Evolutionary conservation across 2,888 invertebrate genomes (phyloP), one percentile per base, ranked within the genome.

Genomic region (Brachyptera risi): DNA sequence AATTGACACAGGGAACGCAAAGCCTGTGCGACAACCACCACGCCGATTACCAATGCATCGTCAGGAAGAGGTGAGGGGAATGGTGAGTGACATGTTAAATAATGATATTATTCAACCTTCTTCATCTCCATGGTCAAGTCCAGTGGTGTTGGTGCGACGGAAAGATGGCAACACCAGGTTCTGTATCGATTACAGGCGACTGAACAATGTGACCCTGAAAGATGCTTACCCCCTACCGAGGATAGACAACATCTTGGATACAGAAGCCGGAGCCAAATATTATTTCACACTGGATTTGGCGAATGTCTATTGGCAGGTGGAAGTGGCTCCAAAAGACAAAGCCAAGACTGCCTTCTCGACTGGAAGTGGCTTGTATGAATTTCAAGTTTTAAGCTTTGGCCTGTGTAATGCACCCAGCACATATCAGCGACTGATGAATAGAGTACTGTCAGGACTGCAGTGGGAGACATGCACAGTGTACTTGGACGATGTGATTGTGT

Each of bases 201-300:
- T 56, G 7, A 56, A 56, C 19, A 15, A 23, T 21, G 19, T 56
- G 9, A 40, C 40, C 7, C 5, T 5, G 2, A 56, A 38, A 21
- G 40, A 40, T 38, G 57, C 40, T 2, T 56, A 40, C 19, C 37
- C 38, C 24, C 44, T 56, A 3, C 57, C 57, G 1, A 5, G 17
- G 4, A 56, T 56, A 24, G 11, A 38, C 3, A 40, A 38, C 7
- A 56, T 37, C 3, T 24, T 56, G 15, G 38, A 37, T 40, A 1
- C 5, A 23, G n/a, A 40, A 1, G 5, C 7, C 17, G 38, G 23
- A 3, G 40, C 40, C 3, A 27, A 23, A n/a, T 19, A 35, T 7
- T 56, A 40, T 56, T 38, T 40, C 4, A n/a, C 57, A 5, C 15
- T 38, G 13, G 40, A 56, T 13, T 15, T 56, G 15, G 23, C 38